Conservation (phyloP, 2,113 vertebrate genomes). For the Cygnus buccinator region DNA sequence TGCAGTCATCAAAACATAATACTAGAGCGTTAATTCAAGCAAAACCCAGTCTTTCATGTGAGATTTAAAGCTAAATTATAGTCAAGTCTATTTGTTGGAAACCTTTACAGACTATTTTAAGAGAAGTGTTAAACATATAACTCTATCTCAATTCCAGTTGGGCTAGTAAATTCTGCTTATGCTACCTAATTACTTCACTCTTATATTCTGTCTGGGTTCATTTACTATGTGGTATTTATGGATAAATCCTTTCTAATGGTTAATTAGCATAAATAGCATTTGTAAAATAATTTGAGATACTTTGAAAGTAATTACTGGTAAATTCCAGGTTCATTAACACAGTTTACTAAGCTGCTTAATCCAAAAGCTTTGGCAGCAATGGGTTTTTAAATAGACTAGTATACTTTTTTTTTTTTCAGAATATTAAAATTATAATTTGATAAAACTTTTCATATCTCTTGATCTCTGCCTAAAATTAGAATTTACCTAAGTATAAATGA, state of each 20-base stretch:
- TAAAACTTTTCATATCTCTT: neutral
- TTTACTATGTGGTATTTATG: neutral
- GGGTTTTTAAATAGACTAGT: neutral
- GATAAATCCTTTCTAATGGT: neutral
- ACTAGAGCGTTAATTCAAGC: neutral
- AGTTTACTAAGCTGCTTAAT: neutral
- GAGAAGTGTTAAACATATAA: fast-evolving
- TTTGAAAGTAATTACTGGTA: neutral
- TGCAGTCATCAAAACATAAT: neutral
- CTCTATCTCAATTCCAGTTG: neutral
- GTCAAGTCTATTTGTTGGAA: neutral
- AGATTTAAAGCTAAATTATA: neutral
- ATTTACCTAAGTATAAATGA: neutral
- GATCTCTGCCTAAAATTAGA: neutral
- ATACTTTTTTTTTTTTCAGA: neutral
- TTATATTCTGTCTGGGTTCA: neutral
- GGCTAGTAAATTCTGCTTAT: neutral
- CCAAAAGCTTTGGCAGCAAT: neutral
- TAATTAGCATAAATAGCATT: neutral
- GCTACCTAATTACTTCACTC: neutral
- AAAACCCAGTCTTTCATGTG: neutral
- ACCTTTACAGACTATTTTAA: neutral
- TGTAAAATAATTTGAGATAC: neutral
- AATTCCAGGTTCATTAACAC: neutral
- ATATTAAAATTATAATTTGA: neutral